Evolutionary conservation across 92 coral and sea anemone genomes (phyloP), one percentile per base, ranked within the genome.

Genomic region (Bergia sp.): DNA sequence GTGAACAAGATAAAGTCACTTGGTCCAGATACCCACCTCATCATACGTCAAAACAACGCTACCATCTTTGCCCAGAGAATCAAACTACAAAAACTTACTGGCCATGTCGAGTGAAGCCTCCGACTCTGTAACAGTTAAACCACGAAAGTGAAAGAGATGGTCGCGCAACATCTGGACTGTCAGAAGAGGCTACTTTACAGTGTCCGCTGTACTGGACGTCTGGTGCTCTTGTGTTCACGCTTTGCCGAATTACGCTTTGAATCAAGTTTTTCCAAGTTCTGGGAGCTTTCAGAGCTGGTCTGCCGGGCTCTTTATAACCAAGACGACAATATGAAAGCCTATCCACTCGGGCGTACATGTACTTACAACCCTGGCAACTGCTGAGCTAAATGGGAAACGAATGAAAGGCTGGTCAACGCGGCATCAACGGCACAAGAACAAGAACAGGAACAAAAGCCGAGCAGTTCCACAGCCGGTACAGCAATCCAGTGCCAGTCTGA

Each of bases 371-470:
- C 29, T 83, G 87, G 87, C 77, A 0, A 39, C 77, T 1, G 76
- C 65, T 11, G 77, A 38, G 11, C 74, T 39, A 41, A 5, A 8
- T 37, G 21, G 87, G 8, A 77, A 83, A 43, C 37, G 37, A 3
- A 1, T 83, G 77, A 77, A 83, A 83, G 87, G 66, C 77, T 83
- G 87, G 87, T 83, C 72, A 23, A 65, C 15, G 72, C 29, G 29
- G 29, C 29, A 29, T 65, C 72, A 65, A 23, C 72, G 10, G 72
- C 72, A 65, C 72, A 0, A 65, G 72, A 65, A 65, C 72, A 65
- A 65, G 29, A 65, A 65, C 23, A 65, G 10, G 72, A 65, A 65
- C 72, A 65, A 65, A 23, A 65, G 6, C 23, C 72, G 0, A 23
- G 72, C 72, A 65, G 72, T 65, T 65, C 72, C 36, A 3, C 72